A percentile compares a stretch with the other conserved stretches of the same genome.
Evolutionary conservation across 2,797 vertebrate species (phyloP).

Genomic region (Myripristis jacobus): DNA sequence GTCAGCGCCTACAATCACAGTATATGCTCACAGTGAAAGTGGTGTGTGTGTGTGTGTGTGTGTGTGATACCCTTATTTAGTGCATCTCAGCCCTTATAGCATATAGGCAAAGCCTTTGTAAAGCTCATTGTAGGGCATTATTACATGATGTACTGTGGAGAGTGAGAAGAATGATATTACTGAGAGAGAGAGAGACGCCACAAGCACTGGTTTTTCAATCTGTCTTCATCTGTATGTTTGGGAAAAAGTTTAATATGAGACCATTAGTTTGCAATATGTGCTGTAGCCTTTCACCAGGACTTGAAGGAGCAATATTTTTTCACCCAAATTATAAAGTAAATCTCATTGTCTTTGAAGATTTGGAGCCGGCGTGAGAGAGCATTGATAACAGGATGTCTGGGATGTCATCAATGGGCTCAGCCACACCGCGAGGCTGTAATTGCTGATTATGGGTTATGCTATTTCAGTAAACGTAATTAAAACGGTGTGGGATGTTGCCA

Average conservation of each 20-base stretch:
- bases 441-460: conserved; percentile 62
- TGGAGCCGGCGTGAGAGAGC: conserved; percentile 10
- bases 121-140: conserved; percentile 30
- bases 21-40: conserved; percentile 52
- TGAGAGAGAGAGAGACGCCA: too few relatives aligned
- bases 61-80: conserved; percentile 27
- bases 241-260: conserved; percentile 8
- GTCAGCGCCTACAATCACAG: conserved; percentile 32
- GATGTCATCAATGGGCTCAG: conserved; percentile 49
- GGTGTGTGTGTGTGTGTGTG: conserved; percentile 4
- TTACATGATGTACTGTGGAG: neutral
- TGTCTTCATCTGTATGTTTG: neutral
- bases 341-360: conserved; percentile 11
- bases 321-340: conserved; percentile 19
- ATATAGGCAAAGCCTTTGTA: conserved; percentile 33
- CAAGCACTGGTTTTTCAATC: neutral
- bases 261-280: neutral
- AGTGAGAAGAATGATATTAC: conserved; percentile 5
- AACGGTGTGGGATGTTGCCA: conserved; percentile 48
- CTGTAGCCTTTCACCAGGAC: neutral
- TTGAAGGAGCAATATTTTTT: conserved; percentile 14
- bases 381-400: conserved; percentile 24
- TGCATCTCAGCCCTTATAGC: conserved; percentile 24
- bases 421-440: conserved; percentile 56
- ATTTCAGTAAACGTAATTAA: conserved; percentile 67